Percentiles rank a stretch among this genome's conserved stretches.
phyloP scores from a whole-genome alignment of 2,797 vertebrate genomes.

The Decapterus maruadsi region DNA sequence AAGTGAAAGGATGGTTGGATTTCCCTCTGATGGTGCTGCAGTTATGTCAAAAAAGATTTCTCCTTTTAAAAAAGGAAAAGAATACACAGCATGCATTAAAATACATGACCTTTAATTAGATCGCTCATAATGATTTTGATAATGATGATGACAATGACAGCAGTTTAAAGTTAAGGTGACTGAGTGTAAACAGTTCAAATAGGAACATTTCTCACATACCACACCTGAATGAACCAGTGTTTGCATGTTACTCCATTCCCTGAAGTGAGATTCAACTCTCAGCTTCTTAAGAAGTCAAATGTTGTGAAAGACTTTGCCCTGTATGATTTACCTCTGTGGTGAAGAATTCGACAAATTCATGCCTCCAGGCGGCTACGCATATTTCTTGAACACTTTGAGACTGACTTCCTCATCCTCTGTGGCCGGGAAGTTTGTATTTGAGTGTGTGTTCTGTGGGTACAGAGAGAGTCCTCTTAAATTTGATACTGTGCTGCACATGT shows the following conservation, averaged over 20 bases:
- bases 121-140: slow-evolving; percentile 2
- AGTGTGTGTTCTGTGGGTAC: not conserved
- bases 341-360: slow-evolving; percentile 33
- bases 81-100: too few relatives aligned
- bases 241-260: slow-evolving; percentile 55
- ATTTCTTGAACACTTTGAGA: slow-evolving; percentile 11
- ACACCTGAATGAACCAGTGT: slow-evolving; percentile 58
- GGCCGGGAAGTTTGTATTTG: not conserved
- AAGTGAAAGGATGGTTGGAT: too few relatives aligned
- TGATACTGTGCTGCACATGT: not conserved
- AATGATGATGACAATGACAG: not conserved
- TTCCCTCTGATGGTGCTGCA: not conserved
- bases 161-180: slow-evolving; percentile 15
- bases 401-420: not conserved
- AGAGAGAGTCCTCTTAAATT: not conserved
- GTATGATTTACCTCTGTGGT: slow-evolving; percentile 36
- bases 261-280: slow-evolving; percentile 40
- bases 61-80: not conserved
- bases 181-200: slow-evolving; percentile 33
- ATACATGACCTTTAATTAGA: not conserved
- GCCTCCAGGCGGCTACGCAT: slow-evolving; percentile 19
- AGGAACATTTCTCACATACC: slow-evolving; percentile 59
- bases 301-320: slow-evolving; percentile 44
- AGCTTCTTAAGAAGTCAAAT: slow-evolving; percentile 28
- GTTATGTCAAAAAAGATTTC: not conserved